A percentile compares a stretch with the other conserved stretches of the same genome.
Evolutionary conservation across 2,888 invertebrate species (phyloP).

Genomic region (Arrhopalites spinosus): DNA sequence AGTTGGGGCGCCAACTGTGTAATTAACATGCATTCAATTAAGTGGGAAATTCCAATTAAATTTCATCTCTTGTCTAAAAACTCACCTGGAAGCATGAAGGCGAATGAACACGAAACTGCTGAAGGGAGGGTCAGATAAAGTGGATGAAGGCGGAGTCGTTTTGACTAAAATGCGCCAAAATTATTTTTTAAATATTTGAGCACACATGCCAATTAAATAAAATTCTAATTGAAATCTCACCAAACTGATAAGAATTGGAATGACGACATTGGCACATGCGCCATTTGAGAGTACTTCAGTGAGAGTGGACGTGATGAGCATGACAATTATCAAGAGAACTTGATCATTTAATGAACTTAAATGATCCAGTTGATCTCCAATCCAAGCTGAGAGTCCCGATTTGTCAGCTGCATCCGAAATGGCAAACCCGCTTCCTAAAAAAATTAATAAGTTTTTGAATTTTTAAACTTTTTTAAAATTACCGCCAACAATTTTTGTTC

Average conservation of each 20-base stretch:
- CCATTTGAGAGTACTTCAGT: not conserved
- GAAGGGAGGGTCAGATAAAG: constrained; percentile 9
- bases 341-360: not conserved
- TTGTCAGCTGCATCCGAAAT: not conserved
- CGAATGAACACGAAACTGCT: not conserved
- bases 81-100: constrained; percentile 17
- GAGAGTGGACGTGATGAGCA: not conserved
- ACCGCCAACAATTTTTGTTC: not conserved
- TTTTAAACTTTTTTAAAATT: not conserved
- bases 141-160: not conserved
- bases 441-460: not conserved
- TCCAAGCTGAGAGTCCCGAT: not conserved
- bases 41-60: too few relatives aligned
- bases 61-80: too few relatives aligned
- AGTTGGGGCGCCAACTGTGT: constrained; percentile 95
- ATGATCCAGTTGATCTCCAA: not conserved
- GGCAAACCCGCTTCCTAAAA: not conserved
- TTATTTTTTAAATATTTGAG: too few relatives aligned
- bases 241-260: not conserved
- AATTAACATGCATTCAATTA: constrained; percentile 65
- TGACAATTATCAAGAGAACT: not conserved
- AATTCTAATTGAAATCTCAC: too few relatives aligned
- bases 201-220: not conserved
- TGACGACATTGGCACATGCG: not conserved
- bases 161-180: too few relatives aligned